phyloP scores from a whole-genome alignment of 2,797 vertebrate species.

The Chloroceryle inda region DNA sequence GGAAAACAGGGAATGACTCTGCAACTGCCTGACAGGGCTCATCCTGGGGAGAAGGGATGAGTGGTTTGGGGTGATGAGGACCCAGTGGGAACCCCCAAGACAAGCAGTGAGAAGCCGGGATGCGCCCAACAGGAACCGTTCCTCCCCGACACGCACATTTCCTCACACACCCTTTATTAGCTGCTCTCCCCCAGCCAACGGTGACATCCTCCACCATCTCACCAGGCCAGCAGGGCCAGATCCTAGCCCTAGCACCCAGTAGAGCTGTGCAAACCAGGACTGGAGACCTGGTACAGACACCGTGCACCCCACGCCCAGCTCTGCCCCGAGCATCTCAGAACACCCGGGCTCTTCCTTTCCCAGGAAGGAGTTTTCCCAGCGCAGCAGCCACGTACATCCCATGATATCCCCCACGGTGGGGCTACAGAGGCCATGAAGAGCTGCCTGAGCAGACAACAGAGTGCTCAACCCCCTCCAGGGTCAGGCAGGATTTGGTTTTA shows the following conservation, averaged over 20 bases:
- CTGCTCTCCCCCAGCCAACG: background rate
- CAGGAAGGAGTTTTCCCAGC: background rate
- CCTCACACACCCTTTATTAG: background rate
- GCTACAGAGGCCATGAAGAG: accelerated
- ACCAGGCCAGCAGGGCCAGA: accelerated
- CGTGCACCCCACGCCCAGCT: accelerated
- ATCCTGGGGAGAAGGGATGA: background rate
- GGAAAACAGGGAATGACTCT: accelerated
- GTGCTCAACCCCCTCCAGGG: background rate
- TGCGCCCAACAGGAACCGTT: accelerated
- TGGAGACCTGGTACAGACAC: background rate
- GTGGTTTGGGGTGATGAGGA: background rate
- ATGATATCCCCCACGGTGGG: accelerated
- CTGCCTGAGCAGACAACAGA: accelerated
- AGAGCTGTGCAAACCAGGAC: background rate
- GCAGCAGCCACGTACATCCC: accelerated
- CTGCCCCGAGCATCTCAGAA: background rate
- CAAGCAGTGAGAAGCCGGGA: accelerated
- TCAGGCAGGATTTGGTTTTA: background rate
- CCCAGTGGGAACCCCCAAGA: background rate
- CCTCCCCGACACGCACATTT: accelerated
- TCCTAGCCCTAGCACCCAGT: background rate
- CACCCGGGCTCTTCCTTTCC: background rate
- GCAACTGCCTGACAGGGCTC: accelerated
- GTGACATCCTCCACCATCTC: background rate